A percentile compares a stretch with the other conserved stretches of the same genome.
These are phyloP conservation scores for Protomyctophum bolini DNA, from an alignment of 2,113 vertebrate genomes.

Conservation along the genomic window DNA sequence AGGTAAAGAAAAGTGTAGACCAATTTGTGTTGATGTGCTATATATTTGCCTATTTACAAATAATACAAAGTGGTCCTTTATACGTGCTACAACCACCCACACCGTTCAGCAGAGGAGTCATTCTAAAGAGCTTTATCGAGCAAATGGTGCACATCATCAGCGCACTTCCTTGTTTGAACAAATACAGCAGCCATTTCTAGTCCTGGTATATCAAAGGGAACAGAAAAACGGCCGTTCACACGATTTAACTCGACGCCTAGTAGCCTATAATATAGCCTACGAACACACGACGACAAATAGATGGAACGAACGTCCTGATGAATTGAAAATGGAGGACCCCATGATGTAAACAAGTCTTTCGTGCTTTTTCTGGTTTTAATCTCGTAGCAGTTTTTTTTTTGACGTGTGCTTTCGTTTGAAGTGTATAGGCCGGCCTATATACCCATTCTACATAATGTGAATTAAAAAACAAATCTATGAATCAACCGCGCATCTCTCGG, in stretches of 20 bases:
- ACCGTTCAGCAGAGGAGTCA: conserved; percentile 29
- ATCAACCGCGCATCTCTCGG: too few species aligned
- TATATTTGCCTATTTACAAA: neutral
- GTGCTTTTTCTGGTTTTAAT: too few species aligned
- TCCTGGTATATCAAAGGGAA: neutral
- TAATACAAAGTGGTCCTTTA: neutral
- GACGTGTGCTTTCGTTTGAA: too few species aligned
- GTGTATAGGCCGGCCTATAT: too few species aligned
- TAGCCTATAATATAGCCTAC: too few species aligned
- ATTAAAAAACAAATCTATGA: too few species aligned
- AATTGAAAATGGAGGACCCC: too few species aligned
- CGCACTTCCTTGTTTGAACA: conserved; percentile 73
- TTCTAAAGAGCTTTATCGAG: conserved; percentile 30
- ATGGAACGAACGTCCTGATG: too few species aligned
- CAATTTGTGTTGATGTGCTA: neutral
- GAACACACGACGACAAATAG: too few species aligned
- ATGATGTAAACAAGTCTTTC: too few species aligned
- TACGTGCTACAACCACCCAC: conserved; percentile 64
- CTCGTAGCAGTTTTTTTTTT: too few species aligned
- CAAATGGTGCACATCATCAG: conserved; percentile 18
- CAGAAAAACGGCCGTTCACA: neutral
- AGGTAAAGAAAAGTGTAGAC: neutral
- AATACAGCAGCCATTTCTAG: conserved; percentile 2
- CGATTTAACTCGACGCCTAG: neutral
- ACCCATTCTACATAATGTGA: too few species aligned